Evolutionary conservation across 2,797 vertebrate genomes (phyloP).

Genomic region (Muscicapa comitata): DNA sequence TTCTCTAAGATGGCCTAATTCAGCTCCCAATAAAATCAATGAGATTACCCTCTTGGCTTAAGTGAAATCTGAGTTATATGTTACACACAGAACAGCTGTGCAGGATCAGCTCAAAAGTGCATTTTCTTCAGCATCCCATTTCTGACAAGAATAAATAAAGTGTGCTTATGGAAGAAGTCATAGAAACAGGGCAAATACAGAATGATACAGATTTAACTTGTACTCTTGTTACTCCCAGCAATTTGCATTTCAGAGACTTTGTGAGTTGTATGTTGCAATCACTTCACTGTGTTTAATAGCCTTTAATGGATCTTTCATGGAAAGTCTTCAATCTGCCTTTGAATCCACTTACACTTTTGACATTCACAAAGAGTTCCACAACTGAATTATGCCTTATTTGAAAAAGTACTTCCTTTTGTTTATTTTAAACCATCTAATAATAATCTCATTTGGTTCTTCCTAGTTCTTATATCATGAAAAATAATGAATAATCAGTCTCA

Average conservation of each 20-base stretch:
- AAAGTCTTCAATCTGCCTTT: conserved; percentile 11
- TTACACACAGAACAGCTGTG: neutral
- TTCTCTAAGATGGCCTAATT: neutral
- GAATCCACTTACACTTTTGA: conserved; percentile 16
- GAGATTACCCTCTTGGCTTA: neutral
- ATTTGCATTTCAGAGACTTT: neutral
- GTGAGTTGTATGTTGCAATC: neutral
- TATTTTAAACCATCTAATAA: neutral
- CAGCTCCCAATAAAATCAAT: neutral
- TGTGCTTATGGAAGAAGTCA: neutral
- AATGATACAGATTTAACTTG: neutral
- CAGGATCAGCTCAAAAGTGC: neutral
- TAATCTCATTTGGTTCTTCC: conserved; percentile 28
- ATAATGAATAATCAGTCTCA: neutral
- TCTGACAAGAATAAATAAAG: neutral
- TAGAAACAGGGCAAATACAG: neutral
- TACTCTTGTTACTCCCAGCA: neutral
- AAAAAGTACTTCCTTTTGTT: conserved; percentile 44
- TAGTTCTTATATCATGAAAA: neutral
- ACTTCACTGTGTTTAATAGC: neutral
- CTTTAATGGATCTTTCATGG: conserved; percentile 7
- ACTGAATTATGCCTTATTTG: conserved; percentile 14
- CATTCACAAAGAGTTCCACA: neutral
- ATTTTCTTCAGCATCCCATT: neutral
- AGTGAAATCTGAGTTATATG: neutral